Evolutionary conservation across 1,140 invertebrate species (phyloP).

Genomic region (Latrodectus geometricus): DNA sequence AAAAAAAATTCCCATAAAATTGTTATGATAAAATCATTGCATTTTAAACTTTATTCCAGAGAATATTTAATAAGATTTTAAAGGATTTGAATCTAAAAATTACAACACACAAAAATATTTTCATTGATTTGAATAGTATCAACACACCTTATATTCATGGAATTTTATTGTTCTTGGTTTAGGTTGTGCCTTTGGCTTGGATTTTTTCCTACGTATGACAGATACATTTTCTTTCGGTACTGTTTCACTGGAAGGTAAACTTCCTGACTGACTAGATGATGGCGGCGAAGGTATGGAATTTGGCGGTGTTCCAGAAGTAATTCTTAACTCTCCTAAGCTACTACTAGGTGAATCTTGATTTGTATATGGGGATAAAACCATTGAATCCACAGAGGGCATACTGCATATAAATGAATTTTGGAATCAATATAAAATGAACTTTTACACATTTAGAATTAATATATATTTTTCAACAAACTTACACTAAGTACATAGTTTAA

Average conservation of each 20-base stretch:
- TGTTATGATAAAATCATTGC: too few relatives aligned
- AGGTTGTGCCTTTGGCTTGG: constrained; percentile 82
- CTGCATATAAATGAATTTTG: neutral
- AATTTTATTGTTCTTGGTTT: constrained; percentile 96
- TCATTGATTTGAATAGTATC: neutral
- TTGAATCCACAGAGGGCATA: constrained; percentile 53
- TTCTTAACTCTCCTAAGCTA: constrained; percentile 42
- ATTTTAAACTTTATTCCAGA: too few relatives aligned
- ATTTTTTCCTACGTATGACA: constrained; percentile 85
- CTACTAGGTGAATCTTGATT: constrained; percentile 49
- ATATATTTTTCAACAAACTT: too few relatives aligned
- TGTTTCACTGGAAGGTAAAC: constrained; percentile 2
- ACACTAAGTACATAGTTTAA: too few relatives aligned
- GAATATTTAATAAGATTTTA: too few relatives aligned
- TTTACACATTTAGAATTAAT: too few relatives aligned
- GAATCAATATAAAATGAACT: neutral
- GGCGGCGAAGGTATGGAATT: constrained; percentile 30
- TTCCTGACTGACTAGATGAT: constrained; percentile 31
- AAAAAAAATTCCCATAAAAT: too few relatives aligned
- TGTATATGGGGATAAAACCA: constrained; percentile 50
- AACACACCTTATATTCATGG: constrained; percentile 90
- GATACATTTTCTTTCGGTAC: constrained; percentile 18
- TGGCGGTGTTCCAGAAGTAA: constrained; percentile 13
- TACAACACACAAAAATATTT: too few relatives aligned
- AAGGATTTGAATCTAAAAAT: too few relatives aligned